Evolutionary conservation across 2,113 vertebrate species (phyloP).

Genomic region (Dasyornis broadbenti): DNA sequence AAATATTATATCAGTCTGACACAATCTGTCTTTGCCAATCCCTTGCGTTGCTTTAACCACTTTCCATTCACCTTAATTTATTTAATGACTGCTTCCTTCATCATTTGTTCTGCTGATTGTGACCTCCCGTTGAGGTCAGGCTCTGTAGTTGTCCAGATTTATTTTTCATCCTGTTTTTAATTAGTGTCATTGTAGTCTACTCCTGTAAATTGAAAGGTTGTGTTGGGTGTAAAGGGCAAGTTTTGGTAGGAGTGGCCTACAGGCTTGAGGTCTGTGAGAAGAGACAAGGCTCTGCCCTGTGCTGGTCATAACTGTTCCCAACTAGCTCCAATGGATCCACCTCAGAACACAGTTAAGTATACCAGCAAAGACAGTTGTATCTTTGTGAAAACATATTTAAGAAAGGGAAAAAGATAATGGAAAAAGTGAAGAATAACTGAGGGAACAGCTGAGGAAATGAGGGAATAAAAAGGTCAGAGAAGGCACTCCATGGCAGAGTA

Average conservation of each 20-base stretch:
- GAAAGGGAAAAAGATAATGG: fast-evolving
- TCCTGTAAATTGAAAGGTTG: neutral
- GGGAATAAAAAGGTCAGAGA: neutral
- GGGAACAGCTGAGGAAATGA: neutral
- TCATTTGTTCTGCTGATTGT: neutral
- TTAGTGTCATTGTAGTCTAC: neutral
- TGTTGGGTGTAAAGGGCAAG: neutral
- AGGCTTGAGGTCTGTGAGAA: neutral
- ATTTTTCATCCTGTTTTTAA: neutral
- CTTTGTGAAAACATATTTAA: neutral
- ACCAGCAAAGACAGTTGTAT: neutral
- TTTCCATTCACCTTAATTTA: neutral
- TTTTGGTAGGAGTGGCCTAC: neutral
- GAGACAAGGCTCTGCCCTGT: neutral
- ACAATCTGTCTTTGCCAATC: neutral
- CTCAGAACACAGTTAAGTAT: neutral
- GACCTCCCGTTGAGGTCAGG: neutral
- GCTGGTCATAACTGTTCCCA: neutral
- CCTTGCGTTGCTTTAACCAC: neutral
- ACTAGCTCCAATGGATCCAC: fast-evolving
- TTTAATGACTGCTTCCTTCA: neutral
- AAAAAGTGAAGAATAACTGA: neutral
- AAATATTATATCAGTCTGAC: neutral
- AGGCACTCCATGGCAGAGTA: neutral
- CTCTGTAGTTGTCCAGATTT: neutral